Percentiles rank a stretch among this genome's conserved stretches.
Conservation (phyloP, 2,113 vertebrate genomes). For the Callipepla squamata region DNA sequence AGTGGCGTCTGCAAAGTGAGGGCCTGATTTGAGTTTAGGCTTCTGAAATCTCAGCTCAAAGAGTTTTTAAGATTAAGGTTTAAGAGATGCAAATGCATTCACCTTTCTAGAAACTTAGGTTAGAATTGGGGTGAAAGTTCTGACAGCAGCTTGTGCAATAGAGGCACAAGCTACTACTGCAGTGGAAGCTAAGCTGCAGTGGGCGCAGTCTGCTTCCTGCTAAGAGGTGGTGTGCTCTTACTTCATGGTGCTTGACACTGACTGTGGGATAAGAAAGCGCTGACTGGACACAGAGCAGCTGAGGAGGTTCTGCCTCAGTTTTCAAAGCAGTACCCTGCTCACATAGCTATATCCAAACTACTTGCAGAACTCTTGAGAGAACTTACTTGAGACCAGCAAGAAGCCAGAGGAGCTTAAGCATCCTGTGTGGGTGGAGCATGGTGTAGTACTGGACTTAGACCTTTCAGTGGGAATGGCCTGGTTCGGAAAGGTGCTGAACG, state of each 20-base stretch:
- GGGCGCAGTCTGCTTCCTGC: slow-evolving; percentile 13
- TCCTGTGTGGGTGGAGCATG: not conserved
- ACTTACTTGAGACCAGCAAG: not conserved
- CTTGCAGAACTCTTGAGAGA: slow-evolving; percentile 36
- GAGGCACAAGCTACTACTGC: slow-evolving; percentile 47
- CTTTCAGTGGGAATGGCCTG: slow-evolving; percentile 21
- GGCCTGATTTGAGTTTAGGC: not conserved
- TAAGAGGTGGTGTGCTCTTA: not conserved
- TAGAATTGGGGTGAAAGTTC: not conserved
- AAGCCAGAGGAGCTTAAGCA: not conserved
- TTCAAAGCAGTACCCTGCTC: not conserved
- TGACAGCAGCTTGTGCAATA: slow-evolving; percentile 28
- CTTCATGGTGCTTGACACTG: slow-evolving; percentile 31
- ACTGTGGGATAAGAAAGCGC: not conserved
- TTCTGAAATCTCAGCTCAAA: slow-evolving; percentile 31
- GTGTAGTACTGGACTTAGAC: not conserved
- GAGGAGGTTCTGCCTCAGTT: not conserved
- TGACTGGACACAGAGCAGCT: not conserved
- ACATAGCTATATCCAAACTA: not conserved
- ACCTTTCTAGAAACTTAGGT: not conserved
- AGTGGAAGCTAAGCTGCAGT: slow-evolving; percentile 27
- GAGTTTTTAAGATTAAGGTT: not conserved
- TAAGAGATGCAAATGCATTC: not conserved
- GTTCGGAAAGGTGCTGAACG: slow-evolving; percentile 27
- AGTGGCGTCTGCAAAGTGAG: not conserved